Percentiles rank a stretch among this genome's conserved stretches.
Conservation (phyloP, 2,797 vertebrate genomes). For the Sebastes kiyomatsui region DNA sequence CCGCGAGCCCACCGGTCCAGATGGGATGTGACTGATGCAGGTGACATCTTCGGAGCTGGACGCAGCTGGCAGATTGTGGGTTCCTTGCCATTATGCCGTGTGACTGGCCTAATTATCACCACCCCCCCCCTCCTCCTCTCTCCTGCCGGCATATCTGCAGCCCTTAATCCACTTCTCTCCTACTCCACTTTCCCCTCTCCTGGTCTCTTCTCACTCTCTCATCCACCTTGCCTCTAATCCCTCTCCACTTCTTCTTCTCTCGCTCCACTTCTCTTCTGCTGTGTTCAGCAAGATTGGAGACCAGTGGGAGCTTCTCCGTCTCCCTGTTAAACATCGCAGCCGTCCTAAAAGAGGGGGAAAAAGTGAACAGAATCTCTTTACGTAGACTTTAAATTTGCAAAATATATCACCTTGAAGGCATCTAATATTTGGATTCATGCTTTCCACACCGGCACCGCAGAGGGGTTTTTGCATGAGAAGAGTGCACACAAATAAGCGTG, state of each 20-base stretch:
- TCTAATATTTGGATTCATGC: neutral
- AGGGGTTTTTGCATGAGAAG: neutral
- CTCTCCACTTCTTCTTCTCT: conserved; percentile 28
- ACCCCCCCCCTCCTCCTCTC: neutral
- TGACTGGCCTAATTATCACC: conserved; percentile 81
- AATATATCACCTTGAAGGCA: neutral
- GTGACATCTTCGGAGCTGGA: conserved; percentile 68
- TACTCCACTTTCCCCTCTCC: conserved; percentile 55
- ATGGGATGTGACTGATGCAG: conserved; percentile 80
- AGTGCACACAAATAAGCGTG: conserved; percentile 1
- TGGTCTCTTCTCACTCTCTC: conserved; percentile 59
- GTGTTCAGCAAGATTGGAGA: conserved; percentile 67
- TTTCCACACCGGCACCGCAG: neutral
- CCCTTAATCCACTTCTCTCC: conserved; percentile 71
- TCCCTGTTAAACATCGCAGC: conserved; percentile 35
- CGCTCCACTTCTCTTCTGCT: conserved; percentile 61
- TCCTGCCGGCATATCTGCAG: conserved; percentile 49
- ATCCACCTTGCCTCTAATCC: conserved; percentile 66
- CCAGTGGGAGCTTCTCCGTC: conserved; percentile 62
- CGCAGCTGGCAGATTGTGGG: conserved; percentile 78
- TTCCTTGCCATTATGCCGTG: conserved; percentile 74
- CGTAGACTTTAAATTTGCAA: neutral
- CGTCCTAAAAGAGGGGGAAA: neutral
- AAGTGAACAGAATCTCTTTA: neutral
- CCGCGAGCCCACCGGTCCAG: conserved; percentile 49